These are phyloP conservation scores for Lethenteron camtschaticum DNA, from an alignment of 2,113 vertebrate genomes.

Conservation along the genomic window DNA sequence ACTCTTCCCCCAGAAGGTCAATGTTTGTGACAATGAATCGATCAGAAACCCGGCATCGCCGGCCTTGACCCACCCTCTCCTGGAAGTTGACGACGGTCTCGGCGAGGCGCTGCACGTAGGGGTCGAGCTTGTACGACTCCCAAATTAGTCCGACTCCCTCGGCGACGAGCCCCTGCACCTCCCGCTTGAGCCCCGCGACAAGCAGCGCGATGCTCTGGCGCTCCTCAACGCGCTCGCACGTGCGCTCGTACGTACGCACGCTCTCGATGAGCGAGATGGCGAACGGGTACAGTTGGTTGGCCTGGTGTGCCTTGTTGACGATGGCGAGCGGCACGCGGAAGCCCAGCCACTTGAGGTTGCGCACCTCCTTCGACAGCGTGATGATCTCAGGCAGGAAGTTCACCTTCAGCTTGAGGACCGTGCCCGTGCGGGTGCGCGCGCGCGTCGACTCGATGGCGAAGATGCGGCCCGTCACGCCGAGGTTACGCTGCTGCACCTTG, in stretches of 20 bases:
- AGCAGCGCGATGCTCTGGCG: neutral
- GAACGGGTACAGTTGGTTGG: neutral
- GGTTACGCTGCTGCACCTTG: conserved; percentile 3
- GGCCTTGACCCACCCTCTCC: neutral
- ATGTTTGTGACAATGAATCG: too few relatives aligned
- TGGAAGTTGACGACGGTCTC: conserved; percentile 4
- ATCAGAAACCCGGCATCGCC: too few relatives aligned
- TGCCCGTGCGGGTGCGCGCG: neutral
- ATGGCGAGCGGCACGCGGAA: conserved; percentile 1
- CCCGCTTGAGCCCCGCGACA: conserved; percentile 1
- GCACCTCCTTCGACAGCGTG: conserved; percentile 4
- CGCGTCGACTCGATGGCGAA: neutral
- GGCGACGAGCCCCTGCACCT: conserved; percentile 1
- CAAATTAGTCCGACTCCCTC: neutral
- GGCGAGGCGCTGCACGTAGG: conserved; percentile 3
- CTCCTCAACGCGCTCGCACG: conserved; percentile 1
- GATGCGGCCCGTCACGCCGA: conserved; percentile 3
- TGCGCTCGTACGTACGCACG: neutral
- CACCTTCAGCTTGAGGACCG: neutral
- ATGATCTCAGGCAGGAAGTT: conserved; percentile 3
- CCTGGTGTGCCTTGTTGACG: conserved; percentile 3
- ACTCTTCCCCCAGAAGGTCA: too few relatives aligned
- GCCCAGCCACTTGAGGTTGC: conserved; percentile 6
- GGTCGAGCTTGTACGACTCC: conserved; percentile 5
- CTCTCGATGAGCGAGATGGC: neutral